These are phyloP conservation scores for Nannobrachium achirus DNA, from an alignment of 2,113 vertebrate genomes.

Conservation along the genomic window DNA sequence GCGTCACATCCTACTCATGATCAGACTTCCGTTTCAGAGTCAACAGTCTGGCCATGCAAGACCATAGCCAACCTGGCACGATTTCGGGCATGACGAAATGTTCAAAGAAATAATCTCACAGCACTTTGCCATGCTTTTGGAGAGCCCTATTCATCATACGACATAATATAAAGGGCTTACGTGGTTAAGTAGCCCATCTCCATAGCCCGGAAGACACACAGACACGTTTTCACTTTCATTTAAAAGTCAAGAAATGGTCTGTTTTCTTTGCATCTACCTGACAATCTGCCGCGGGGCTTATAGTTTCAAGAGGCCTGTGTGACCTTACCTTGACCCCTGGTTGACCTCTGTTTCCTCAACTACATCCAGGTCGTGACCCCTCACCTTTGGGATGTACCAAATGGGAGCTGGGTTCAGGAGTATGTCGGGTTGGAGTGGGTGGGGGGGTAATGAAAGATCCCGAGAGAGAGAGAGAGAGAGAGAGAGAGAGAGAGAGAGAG, in stretches of 20 bases:
- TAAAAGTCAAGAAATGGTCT: not conserved
- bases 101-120: no score
- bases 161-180: no score
- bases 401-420: constrained; percentile 23
- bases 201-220: not conserved
- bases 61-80: no score
- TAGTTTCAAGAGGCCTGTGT: constrained; percentile 23
- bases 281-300: constrained; percentile 28
- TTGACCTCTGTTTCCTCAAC: constrained; percentile 63
- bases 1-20: no score
- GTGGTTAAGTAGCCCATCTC: no score
- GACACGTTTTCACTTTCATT: not conserved
- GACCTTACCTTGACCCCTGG: constrained; percentile 57
- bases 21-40: no score
- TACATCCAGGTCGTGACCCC: constrained; percentile 74
- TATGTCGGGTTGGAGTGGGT: constrained; percentile 24
- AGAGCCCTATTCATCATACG: no score
- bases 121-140: no score
- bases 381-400: constrained; percentile 56
- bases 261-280: constrained; percentile 33
- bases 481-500: constrained; percentile 10
- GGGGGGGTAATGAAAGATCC: constrained; percentile 43
- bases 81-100: no score
- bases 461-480: constrained; percentile 15
- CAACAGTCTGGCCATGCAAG: no score